Conservation (phyloP, 2,888 invertebrate species). For the Caenorhabditis panamensis region DNA sequence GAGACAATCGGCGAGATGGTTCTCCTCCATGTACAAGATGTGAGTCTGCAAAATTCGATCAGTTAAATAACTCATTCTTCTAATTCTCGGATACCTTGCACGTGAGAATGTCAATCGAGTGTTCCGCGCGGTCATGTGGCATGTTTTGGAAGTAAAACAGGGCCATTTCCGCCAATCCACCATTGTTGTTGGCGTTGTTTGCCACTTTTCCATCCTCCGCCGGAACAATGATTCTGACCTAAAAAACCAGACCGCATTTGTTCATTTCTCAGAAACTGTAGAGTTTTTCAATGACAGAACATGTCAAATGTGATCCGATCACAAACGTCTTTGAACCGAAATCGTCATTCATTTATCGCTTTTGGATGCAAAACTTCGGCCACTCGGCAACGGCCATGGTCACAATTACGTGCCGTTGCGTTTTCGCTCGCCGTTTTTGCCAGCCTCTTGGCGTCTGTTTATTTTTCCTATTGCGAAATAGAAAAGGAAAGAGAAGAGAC, state of each 20-base stretch:
- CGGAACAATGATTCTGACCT: constrained; percentile 74
- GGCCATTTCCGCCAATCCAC: constrained; percentile 69
- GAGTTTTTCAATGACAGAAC: constrained; percentile 45
- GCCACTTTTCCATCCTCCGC: constrained; percentile 60
- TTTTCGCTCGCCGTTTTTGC: too few relatives aligned
- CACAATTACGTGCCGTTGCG: not conserved
- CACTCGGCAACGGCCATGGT: not conserved
- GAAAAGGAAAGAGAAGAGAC: not conserved
- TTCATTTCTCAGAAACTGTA: constrained; percentile 1
- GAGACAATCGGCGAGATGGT: constrained; percentile 76
- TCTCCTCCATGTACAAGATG: constrained; percentile 78
- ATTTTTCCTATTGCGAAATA: constrained; percentile 1
- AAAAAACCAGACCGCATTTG: constrained; percentile 24
- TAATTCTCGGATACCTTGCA: constrained; percentile 66
- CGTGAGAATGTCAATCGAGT: constrained; percentile 71
- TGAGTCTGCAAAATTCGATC: constrained; percentile 69
- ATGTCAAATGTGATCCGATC: constrained; percentile 15
- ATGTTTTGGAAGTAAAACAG: constrained; percentile 74
- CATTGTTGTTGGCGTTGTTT: constrained; percentile 57
- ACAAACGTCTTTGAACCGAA: not conserved
- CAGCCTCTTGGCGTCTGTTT: not conserved
- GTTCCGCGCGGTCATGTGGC: constrained; percentile 73
- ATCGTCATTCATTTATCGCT: not conserved
- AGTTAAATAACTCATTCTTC: not conserved
- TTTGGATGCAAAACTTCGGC: constrained; percentile 12